Evolutionary conservation across 2,113 vertebrate genomes (phyloP).

Genomic region (Gyps fulvus): DNA sequence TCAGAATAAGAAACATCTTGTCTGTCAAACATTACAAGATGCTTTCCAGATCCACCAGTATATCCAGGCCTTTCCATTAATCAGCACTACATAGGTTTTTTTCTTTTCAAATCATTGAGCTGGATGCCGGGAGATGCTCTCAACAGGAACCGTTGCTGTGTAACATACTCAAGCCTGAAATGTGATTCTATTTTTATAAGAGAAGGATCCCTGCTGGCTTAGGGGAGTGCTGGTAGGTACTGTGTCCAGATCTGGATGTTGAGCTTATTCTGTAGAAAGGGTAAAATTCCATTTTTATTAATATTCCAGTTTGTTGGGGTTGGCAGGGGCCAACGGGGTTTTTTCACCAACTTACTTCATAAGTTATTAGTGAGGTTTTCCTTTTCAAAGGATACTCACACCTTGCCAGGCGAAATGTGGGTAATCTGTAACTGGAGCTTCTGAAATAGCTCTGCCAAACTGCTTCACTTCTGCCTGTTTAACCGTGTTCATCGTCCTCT

Average conservation of each 20-base stretch:
- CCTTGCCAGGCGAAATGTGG: not conserved
- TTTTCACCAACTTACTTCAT: not conserved
- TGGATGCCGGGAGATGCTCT: not conserved
- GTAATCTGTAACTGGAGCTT: not conserved
- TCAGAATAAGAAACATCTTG: slow-evolving; percentile 42
- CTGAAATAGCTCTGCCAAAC: not conserved
- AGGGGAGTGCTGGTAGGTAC: not conserved
- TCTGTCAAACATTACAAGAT: slow-evolving; percentile 40
- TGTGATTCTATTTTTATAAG: slow-evolving; percentile 3
- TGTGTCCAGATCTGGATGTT: not conserved
- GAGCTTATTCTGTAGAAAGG: not conserved
- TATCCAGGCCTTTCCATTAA: slow-evolving; percentile 20
- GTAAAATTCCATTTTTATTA: slow-evolving; percentile 2
- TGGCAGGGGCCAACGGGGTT: not conserved
- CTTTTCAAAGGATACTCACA: not conserved
- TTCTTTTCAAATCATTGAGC: not conserved
- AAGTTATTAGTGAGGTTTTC: slow-evolving; percentile 1
- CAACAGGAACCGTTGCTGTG: slow-evolving; percentile 17
- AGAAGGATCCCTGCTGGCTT: not conserved
- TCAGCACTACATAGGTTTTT: not conserved
- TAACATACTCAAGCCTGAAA: not conserved
- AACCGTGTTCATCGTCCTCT: fast-evolving
- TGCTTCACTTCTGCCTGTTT: not conserved
- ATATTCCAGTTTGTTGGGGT: not conserved
- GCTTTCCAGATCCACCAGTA: slow-evolving; percentile 34